These are phyloP conservation scores for Apodemus speciosus DNA, from an alignment of 2,113 vertebrate species.

Conservation along the genomic window DNA sequence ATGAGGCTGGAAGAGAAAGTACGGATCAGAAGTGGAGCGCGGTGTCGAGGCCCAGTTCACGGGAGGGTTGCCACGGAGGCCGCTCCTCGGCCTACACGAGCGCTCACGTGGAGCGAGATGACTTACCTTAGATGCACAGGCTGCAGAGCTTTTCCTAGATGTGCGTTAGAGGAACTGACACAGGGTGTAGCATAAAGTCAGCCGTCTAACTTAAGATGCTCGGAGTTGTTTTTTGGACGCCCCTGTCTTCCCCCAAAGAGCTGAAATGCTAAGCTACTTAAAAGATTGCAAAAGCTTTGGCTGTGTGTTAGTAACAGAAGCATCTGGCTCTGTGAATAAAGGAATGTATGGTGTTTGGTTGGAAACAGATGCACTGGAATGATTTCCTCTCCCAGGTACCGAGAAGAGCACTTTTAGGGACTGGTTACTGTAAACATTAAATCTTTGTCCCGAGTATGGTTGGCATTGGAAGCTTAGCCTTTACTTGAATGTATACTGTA, in stretches of 20 bases:
- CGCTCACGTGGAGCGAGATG: conserved; percentile 76
- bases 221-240: conserved; percentile 79
- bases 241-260: conserved; percentile 76
- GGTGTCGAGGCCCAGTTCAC: conserved; percentile 41
- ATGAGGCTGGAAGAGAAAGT: conserved; percentile 72
- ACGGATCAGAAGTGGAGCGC: conserved; percentile 67
- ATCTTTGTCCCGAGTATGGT: conserved; percentile 81
- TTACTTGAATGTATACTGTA: conserved; percentile 89
- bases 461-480: conserved; percentile 83
- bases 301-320: conserved; percentile 82
- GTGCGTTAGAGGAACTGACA: conserved; percentile 74
- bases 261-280: conserved; percentile 77
- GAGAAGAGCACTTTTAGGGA: conserved; percentile 87
- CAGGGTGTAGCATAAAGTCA: conserved; percentile 80
- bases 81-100: conserved; percentile 65
- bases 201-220: conserved; percentile 74
- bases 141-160: conserved; percentile 47
- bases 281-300: conserved; percentile 80
- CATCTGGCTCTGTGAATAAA: conserved; percentile 81
- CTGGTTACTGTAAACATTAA: conserved; percentile 80
- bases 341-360: conserved; percentile 77
- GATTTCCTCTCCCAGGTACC: conserved; percentile 77
- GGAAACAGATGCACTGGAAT: conserved; percentile 75
- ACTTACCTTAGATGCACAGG: conserved; percentile 80
- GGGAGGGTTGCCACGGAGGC: conserved; percentile 71